These are phyloP conservation scores for Electrona antarctica DNA, from an alignment of 2,113 vertebrate species.

Conservation along the genomic window DNA sequence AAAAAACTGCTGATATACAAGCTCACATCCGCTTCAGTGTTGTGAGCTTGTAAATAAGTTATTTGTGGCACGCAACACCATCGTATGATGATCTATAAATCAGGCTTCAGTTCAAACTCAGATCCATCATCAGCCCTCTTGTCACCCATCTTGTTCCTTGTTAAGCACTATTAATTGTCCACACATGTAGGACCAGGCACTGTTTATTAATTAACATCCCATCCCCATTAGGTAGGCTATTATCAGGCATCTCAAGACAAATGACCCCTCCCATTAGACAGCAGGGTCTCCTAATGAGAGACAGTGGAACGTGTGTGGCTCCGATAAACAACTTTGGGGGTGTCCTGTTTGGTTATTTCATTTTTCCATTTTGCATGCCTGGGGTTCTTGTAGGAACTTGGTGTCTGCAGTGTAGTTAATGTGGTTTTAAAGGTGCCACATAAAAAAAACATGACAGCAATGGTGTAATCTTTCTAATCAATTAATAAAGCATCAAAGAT, in stretches of 20 bases:
- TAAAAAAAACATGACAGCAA: too few species aligned
- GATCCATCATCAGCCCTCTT: conserved; percentile 22
- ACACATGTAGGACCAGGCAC: conserved; percentile 51
- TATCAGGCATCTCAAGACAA: conserved; percentile 66
- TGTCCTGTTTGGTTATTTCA: neutral
- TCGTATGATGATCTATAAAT: neutral
- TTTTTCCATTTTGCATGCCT: neutral
- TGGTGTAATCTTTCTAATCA: too few species aligned
- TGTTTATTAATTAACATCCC: conserved; percentile 76
- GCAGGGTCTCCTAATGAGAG: conserved; percentile 52
- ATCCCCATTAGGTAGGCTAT: conserved; percentile 58
- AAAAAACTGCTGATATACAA: too few species aligned
- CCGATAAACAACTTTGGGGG: conserved; percentile 35
- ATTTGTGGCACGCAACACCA: too few species aligned
- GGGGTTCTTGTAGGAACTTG: neutral
- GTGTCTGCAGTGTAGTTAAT: neutral
- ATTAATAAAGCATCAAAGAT: too few species aligned
- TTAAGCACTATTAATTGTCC: conserved; percentile 73
- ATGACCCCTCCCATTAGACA: conserved; percentile 59
- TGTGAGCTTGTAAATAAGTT: too few species aligned
- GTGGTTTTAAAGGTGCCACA: neutral
- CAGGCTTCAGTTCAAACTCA: conserved; percentile 35
- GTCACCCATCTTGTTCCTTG: conserved; percentile 62
- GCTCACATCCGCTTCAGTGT: too few species aligned
- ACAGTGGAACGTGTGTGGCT: conserved; percentile 6